phyloP scores from a whole-genome alignment of 30 jellyfish, hydroid and myxozoan species.

The Cassiopea xamachana region DNA sequence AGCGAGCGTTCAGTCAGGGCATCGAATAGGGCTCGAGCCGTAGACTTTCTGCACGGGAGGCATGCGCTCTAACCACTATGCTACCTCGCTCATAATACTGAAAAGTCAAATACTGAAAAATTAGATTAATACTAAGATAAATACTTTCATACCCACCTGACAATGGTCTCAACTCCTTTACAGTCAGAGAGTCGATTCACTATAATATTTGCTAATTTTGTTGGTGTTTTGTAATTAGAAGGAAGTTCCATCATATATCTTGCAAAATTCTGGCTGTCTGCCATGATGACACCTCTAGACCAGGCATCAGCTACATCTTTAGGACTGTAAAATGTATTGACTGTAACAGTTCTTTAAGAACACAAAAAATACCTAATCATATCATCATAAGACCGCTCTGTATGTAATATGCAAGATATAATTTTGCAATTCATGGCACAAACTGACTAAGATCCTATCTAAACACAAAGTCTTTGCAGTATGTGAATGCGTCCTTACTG shows the following conservation, averaged over 20 bases:
- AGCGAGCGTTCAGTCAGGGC: no score
- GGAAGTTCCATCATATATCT: slow-evolving; percentile 93
- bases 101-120: not conserved
- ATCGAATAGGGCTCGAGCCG: no score
- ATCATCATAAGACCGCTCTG: no score
- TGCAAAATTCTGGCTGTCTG: slow-evolving; percentile 94
- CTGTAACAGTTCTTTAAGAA: not conserved
- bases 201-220: slow-evolving; percentile 71
- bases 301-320: slow-evolving; percentile 36
- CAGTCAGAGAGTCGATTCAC: slow-evolving; percentile 54
- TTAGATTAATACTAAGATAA: not conserved
- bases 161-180: slow-evolving; percentile 64
- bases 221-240: slow-evolving; percentile 90
- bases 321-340: not conserved
- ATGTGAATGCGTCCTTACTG: no score
- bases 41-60: no score
- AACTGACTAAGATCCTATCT: no score
- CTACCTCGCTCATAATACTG: no score
- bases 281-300: slow-evolving; percentile 72
- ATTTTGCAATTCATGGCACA: no score
- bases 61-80: no score
- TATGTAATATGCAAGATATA: no score
- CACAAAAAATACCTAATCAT: not conserved
- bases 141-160: slow-evolving; percentile 53
- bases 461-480: no score